Base-by-base conservation (phyloP, 1,140 invertebrate genomes). In the Argopecten irradians region DNA sequence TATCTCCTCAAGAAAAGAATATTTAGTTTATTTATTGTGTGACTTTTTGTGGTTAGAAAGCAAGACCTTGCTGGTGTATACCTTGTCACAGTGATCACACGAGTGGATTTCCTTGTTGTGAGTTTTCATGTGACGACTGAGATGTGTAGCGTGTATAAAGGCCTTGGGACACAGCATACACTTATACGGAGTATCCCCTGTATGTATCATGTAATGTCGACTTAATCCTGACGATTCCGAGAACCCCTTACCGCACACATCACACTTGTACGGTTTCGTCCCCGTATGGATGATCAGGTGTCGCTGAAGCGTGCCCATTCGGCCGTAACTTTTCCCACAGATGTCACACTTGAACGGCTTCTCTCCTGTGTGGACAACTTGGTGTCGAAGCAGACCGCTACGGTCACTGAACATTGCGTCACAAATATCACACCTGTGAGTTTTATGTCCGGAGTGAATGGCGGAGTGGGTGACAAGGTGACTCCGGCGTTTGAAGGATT, bases 311-410 rank as follows among this genome's bases (percentile, higher is more conserved):
- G 98, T 98, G 93, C 98, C 98, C 94, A 98, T 98, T 36, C 98
- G 96, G 85, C 98, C 98, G 94, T 99, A 99, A 94, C 98, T 97
- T 83, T 97, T 97, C 9, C 98, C 98, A 95, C 98, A 99, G 94
- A 98, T 97, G 93, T 98, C 98, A 88, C 93, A 94, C 35, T 90
- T 89, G 86, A 89, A 93, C 2, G 92, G 86, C 84, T 87, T 90
- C n/a, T 88, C 84, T 35, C 90, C 89, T 19, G 90, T 91, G 86
- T 91, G 90, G 35, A 84, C 87, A 82, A 82, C 32, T 41, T 87
- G 88, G 46, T 91, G 90, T 87, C 71, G 84, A 82, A 84, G 32
- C 14, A 91, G 83, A 35, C 87, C 46, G 19, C 85, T 86, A 13
- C 33, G n/a, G n/a, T 89, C 86, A 22, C 41, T 86, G 35, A 91